Conservation (phyloP, 2,113 vertebrate species). For the Oceanodroma tethys region DNA sequence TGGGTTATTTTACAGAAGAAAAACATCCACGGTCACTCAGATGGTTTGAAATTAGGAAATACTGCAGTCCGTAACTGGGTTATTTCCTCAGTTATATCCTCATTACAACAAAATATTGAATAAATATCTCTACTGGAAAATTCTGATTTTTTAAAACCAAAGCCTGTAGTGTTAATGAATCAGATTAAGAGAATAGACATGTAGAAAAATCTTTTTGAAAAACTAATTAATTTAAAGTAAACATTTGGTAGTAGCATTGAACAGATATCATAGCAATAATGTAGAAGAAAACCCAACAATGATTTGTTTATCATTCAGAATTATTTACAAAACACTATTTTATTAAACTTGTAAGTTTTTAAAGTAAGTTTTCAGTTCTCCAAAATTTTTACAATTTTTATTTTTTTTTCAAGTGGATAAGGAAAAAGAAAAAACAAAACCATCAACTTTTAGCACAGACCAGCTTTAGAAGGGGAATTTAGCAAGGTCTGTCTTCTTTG, state of each 20-base stretch:
- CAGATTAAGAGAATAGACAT: background rate
- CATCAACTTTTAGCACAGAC: background rate
- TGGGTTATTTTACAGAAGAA: background rate
- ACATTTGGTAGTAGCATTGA: background rate
- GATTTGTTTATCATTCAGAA: background rate
- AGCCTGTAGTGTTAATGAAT: background rate
- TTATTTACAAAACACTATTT: background rate
- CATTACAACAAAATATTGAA: background rate
- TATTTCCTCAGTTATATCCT: background rate
- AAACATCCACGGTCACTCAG: background rate
- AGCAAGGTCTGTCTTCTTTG: background rate
- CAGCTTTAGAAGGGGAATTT: background rate
- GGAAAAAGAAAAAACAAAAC: background rate
- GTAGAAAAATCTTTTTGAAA: background rate
- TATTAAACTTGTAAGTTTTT: background rate
- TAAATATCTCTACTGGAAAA: background rate
- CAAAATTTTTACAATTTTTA: background rate
- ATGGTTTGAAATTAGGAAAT: background rate
- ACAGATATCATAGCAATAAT: background rate
- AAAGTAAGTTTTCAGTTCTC: background rate
- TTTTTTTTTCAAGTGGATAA: background rate
- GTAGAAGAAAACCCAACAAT: background rate
- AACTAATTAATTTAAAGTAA: background rate
- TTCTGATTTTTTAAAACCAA: background rate
- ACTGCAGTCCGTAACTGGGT: background rate